A percentile compares a stretch with the other conserved stretches of the same genome.
These are phyloP conservation scores for Epinotia nisella DNA, from an alignment of 2,888 invertebrate genomes.

Conservation along the genomic window DNA sequence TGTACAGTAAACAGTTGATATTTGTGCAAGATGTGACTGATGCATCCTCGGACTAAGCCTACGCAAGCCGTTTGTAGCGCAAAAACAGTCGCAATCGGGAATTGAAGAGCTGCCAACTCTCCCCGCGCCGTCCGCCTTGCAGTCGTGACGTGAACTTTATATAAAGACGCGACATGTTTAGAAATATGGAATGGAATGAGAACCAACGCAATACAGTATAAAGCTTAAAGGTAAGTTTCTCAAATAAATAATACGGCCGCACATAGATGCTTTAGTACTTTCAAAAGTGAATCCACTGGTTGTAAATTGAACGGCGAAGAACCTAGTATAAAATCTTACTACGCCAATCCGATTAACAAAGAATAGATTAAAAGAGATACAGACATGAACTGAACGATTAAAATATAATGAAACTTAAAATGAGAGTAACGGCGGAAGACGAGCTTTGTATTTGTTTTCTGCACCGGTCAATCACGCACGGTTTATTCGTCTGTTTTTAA, in stretches of 20 bases:
- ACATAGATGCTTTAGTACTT: slow-evolving; percentile 36
- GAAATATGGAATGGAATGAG: slow-evolving; percentile 27
- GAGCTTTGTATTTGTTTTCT: no score
- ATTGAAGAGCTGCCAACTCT: slow-evolving; percentile 41
- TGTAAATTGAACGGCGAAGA: slow-evolving; percentile 3
- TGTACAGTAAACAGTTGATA: slow-evolving; percentile 52
- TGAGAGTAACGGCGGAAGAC: no score
- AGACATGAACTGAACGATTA: no score
- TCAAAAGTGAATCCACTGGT: slow-evolving; percentile 33
- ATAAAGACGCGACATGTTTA: slow-evolving; percentile 29
- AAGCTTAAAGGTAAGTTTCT: slow-evolving; percentile 29
- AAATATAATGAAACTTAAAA: no score
- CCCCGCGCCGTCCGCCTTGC: slow-evolving; percentile 21
- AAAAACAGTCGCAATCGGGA: slow-evolving; percentile 38
- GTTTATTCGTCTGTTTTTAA: background rate
- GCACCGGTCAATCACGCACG: background rate
- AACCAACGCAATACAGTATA: slow-evolving; percentile 20
- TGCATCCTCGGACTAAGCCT: slow-evolving; percentile 34
- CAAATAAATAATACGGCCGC: no score
- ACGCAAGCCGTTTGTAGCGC: slow-evolving; percentile 43
- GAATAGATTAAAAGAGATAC: no score
- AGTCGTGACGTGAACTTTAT: slow-evolving; percentile 30
- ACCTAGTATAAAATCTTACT: background rate
- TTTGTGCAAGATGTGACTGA: slow-evolving; percentile 30
- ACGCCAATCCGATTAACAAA: no score